These are phyloP conservation scores for Graphium colonna DNA, from an alignment of 2,888 invertebrate species.

Conservation along the genomic window DNA sequence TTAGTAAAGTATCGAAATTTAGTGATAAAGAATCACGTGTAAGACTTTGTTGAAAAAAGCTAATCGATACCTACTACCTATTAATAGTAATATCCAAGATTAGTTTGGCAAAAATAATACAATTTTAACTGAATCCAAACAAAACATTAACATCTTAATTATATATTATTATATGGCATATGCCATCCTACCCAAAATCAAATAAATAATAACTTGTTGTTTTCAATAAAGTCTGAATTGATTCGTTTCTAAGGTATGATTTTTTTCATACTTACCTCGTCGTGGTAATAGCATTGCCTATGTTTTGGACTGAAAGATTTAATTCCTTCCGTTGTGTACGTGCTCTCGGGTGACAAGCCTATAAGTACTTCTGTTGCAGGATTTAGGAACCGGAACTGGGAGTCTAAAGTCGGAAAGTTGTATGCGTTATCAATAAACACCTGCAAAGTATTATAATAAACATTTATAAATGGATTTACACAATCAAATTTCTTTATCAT, in stretches of 20 bases:
- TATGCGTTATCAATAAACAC: slow-evolving; percentile 83
- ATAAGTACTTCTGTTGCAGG: slow-evolving; percentile 80
- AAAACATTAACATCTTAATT: too few relatives aligned
- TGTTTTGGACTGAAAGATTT: slow-evolving; percentile 60
- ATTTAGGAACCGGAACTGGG: slow-evolving; percentile 79
- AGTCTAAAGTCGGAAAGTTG: slow-evolving; percentile 82
- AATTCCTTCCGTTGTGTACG: slow-evolving; percentile 80
- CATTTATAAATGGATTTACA: too few relatives aligned
- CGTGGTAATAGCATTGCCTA: slow-evolving; percentile 80
- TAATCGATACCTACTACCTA: too few relatives aligned
- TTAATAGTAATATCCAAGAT: too few relatives aligned
- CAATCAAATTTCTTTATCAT: too few relatives aligned
- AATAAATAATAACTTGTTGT: background rate
- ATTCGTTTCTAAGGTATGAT: background rate
- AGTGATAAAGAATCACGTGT: too few relatives aligned
- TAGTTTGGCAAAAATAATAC: too few relatives aligned
- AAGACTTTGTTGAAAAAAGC: too few relatives aligned
- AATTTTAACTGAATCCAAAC: too few relatives aligned
- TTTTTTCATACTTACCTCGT: slow-evolving; percentile 64
- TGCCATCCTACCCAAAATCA: too few relatives aligned
- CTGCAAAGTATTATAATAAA: slow-evolving; percentile 56
- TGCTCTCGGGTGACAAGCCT: slow-evolving; percentile 82
- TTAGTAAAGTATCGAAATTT: too few relatives aligned
- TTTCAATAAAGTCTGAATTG: background rate
- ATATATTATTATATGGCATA: too few relatives aligned